These are phyloP conservation scores for Hippocampus comes DNA, from an alignment of 2,113 vertebrate species.

Conservation along the genomic window DNA sequence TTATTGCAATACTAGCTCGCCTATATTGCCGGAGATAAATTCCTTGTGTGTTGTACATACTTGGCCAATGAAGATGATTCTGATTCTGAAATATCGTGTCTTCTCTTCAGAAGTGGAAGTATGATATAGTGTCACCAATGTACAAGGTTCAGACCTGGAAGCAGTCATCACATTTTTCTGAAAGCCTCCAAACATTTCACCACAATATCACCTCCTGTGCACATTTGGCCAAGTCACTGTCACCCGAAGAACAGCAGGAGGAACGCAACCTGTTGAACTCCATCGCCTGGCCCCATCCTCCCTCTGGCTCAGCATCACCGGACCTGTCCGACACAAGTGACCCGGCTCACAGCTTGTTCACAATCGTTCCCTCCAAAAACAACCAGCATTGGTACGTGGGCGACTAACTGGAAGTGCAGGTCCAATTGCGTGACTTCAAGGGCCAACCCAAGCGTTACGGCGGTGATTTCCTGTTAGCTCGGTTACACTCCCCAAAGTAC, in stretches of 20 bases:
- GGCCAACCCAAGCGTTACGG: constrained; percentile 85
- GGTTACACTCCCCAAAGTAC: constrained; percentile 81
- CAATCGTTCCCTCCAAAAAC: constrained; percentile 72
- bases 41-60: no score
- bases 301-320: constrained; percentile 22
- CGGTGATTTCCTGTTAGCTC: constrained; percentile 88
- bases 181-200: constrained; percentile 20
- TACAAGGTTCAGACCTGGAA: constrained; percentile 66
- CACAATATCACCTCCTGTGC: constrained; percentile 72
- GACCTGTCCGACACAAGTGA: constrained; percentile 79
- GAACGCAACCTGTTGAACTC: constrained; percentile 79
- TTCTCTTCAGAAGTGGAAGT: constrained; percentile 68
- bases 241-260: constrained; percentile 77
- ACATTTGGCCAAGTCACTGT: constrained; percentile 76
- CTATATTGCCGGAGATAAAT: no score
- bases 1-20: no score
- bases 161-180: constrained; percentile 46
- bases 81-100: not conserved
- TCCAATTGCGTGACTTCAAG: constrained; percentile 85
- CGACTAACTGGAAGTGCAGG: constrained; percentile 80
- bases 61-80: no score
- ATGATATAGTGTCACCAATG: constrained; percentile 59
- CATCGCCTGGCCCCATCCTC: constrained; percentile 77
- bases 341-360: constrained; percentile 82
- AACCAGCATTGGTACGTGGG: constrained; percentile 73